Percentiles rank a stretch among this genome's conserved stretches.
Evolutionary conservation across 2,113 vertebrate species (phyloP).

Genomic region (Odocoileus hemionus): DNA sequence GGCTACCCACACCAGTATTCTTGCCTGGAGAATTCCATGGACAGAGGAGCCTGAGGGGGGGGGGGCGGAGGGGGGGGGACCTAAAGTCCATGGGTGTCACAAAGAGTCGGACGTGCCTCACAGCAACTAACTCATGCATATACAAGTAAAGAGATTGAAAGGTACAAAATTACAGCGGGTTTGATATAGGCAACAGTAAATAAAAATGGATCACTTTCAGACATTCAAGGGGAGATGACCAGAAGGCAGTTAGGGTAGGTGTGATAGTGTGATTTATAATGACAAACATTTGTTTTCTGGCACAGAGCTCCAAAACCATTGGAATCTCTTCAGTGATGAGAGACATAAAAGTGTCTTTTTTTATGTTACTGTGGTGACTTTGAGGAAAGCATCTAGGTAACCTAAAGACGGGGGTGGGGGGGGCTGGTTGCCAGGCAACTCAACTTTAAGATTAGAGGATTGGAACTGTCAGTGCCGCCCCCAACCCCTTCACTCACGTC

Average conservation of each 20-base stretch:
- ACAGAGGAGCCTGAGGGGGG: background rate
- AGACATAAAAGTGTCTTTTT: background rate
- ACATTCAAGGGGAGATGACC: background rate
- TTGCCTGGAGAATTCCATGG: background rate
- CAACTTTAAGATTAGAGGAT: background rate
- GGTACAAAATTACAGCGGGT: background rate
- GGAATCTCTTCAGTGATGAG: background rate
- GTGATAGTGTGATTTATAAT: background rate
- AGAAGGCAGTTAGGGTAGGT: background rate
- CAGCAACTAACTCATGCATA: background rate
- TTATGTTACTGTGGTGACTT: background rate
- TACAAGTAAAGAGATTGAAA: background rate
- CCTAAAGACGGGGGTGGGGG: background rate
- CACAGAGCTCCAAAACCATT: background rate
- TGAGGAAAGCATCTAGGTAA: background rate
- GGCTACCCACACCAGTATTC: background rate
- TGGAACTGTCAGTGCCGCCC: background rate
- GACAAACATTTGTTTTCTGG: background rate
- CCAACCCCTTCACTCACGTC: background rate
- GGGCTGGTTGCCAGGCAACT: background rate
- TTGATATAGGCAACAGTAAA: background rate
- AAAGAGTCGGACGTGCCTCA: background rate
- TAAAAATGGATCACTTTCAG: background rate
- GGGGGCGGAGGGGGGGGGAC: fast-evolving
- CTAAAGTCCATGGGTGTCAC: background rate